Base-by-base conservation (phyloP, 2,797 vertebrate species). In the Microctenopoma stevenorrisi region DNA sequence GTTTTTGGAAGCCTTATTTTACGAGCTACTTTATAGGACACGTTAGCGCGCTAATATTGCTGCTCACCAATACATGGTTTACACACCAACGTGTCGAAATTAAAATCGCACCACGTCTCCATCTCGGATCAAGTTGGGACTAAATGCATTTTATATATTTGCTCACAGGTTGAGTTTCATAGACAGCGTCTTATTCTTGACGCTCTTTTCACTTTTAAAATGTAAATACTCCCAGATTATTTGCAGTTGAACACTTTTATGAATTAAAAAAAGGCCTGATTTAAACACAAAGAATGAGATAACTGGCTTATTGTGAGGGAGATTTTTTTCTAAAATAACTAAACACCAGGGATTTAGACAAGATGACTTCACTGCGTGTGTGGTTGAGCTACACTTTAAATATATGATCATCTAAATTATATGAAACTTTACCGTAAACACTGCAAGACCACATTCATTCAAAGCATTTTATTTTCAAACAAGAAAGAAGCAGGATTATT, bases 1-100 rank as follows among this genome's bases (percentile, higher is more conserved):
- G 83, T 78, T 88, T 91, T 85, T 87, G 93, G 94, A 93, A 95
- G 93, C 91, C 87, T 93, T 88, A 92, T 94, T 94, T 93, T 92
- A 94, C 93, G 92, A 92, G 92, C 86, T 89, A 89, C 90, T 92
- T 92, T 93, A 93, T 89, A 87, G 81, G 88, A 88, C 81, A 88
- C 84, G 78, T 90, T 91, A 89, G 85, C 87, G 74, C 79, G 79
- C 72, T 56, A 60, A 77, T 52, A 84, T 72, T 74, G 80, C 83
- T 77, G 73, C 69, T 74, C 80, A 81, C 79, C 79, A 85, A 86
- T 82, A 89, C 80, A 76, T 79, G 50, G 78, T 80, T 74, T 50
- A 80, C 74, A 66, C 70, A 78, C 64, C 42, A 30, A 33, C 13
- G 26, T 63, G 48, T 64, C 56, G 56, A 55, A 48, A 66, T 55